Base-by-base conservation (phyloP, 2,888 invertebrate species). In the Ephialtes manifestator region DNA sequence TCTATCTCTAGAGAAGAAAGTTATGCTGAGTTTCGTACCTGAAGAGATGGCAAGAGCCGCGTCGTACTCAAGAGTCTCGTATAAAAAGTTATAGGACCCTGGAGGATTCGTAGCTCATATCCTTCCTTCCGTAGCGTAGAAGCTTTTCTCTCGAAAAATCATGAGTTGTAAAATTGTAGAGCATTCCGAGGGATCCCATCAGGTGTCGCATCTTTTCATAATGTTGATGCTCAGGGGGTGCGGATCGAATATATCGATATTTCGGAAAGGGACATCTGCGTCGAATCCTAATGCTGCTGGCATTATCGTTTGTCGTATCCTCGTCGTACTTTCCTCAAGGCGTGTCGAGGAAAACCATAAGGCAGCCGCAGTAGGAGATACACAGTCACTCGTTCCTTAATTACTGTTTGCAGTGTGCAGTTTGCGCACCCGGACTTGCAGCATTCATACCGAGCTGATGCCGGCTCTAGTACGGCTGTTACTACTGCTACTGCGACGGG, bases 361-460 rank as follows among this genome's bases (percentile, higher is more conserved):
- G 51, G 63, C 63, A 55, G 79, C 31, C 55, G 65, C 58, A 76
- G 70, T 75, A 65, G 48, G 7, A 72, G 24, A 63, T 63, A 65
- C 43, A 43, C 63, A 67, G 71, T 58, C 80, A 72, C 74, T 55
- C 74, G 68, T 78, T 78, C 65, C 81, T 85, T 85, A 85, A 85
- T 85, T 85, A 81, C 81, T 81, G 75, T 81, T 84, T 74, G 81
- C 78, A 55, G 63, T 74, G 77, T 65, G 43, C 55, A 75, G 78
- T 39, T 20, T 58, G 67, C 18, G 46, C 46, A 75, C 31, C 39
- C 24, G 31, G n/a, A 18, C 18, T n/a, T 13, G 4, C 46, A 13
- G 43, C 46, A 76, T 76, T 67, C 10, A 24, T 68, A 46, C 67
- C 20, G 8, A 46, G 28, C n/a, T 68, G 68, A n/a, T 72, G 39